These are phyloP conservation scores for Myotis daubentonii DNA, from an alignment of 2,797 vertebrate species.

Conservation along the genomic window DNA sequence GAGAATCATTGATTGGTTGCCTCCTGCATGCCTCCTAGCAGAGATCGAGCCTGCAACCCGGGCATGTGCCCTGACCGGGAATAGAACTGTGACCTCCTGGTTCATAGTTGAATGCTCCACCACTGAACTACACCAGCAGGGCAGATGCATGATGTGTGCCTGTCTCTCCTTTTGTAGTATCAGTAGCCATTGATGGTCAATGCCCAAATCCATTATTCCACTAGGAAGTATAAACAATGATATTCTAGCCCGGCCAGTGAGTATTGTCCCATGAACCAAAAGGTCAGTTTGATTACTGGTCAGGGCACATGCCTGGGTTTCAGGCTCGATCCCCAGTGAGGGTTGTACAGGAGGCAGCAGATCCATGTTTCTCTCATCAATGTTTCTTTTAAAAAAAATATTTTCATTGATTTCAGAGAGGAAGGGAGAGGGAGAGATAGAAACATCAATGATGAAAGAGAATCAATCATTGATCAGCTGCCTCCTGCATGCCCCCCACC, in stretches of 20 bases:
- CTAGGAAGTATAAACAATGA: not conserved
- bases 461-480: too few species aligned
- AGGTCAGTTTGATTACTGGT: not conserved
- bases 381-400: not conserved
- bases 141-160: not conserved
- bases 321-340: not conserved
- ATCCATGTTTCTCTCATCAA: not conserved
- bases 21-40: too few species aligned
- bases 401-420: too few species aligned
- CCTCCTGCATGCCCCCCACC: too few species aligned
- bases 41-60: too few species aligned
- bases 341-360: not conserved
- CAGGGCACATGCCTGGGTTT: not conserved
- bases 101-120: too few species aligned
- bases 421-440: too few species aligned
- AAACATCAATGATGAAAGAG: too few species aligned
- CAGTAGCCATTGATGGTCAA: not conserved
- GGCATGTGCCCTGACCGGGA: too few species aligned
- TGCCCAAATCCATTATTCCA: not conserved
- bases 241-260: not conserved
- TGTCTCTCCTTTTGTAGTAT: not conserved
- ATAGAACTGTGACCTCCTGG: too few species aligned
- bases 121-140: too few species aligned
- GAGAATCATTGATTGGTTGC: too few species aligned
- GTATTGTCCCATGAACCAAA: not conserved